Evolutionary conservation across 2,797 vertebrate species (phyloP), one percentile per base, ranked within the genome.

Genomic region (Macropodus opercularis): DNA sequence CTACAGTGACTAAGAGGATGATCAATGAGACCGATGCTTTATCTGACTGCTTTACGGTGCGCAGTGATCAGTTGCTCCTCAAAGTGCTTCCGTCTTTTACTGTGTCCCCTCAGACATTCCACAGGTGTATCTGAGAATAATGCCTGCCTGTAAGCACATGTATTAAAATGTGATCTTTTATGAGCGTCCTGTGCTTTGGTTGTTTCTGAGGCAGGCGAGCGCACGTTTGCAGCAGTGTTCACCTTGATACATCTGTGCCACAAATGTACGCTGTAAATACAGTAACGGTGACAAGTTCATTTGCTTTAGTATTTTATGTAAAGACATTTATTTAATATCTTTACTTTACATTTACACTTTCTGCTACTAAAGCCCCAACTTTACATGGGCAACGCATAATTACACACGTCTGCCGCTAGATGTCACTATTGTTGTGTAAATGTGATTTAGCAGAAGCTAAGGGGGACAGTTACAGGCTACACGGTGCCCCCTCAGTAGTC

Each of bases 61-160:
- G 23, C 24, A 49, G 6, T 19, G n/a, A 44, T 38, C 2, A 35
- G n/a, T 17, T 26, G 21, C 51, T 62, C 57, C 50, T 67, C 43
- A 7, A 65, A 39, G 38, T 34, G 41, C 38, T 55, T 2, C 23
- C 41, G 23, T 22, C 15, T 18, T 52, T 55, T 26, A 19, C 21
- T 19, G 27, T 38, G 67, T 58, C 53, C 44, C 55, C 39, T 74
- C 38, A 73, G 31, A 83, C 86, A 88, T 87, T 89, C 85, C 86
- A 75, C 12, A 57, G 52, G 27, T 67, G 44, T 67, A 50, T 51
- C 36, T 42, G 23, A 63, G 5, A 6, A 15, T 21, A 44, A 42
- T 58, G 64, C 49, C 69, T 73, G 35, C 51, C 52, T 63, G 48
- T 59, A 48, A 68, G 56, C 63, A 55, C 29, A 23, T 70, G 50